phyloP scores from a whole-genome alignment of 2,113 vertebrate species.

The Scolopax mira region DNA sequence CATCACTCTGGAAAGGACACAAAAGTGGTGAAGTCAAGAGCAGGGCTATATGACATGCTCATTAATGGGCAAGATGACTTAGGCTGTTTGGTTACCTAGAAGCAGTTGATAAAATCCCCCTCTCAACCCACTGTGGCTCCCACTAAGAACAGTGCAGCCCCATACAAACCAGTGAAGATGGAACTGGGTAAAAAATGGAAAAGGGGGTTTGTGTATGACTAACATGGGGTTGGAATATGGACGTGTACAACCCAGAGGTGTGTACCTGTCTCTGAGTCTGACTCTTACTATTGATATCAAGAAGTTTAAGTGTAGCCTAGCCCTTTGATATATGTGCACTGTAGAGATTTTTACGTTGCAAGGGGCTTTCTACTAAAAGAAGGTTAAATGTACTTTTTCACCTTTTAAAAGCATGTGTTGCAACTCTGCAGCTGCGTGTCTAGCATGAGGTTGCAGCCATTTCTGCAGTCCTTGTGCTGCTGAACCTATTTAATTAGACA shows the following conservation, averaged over 20 bases:
- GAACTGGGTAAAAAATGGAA: neutral
- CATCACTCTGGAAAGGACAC: slow-evolving; percentile 42
- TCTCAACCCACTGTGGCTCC: neutral
- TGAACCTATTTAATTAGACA: slow-evolving; percentile 67
- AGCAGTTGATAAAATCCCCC: neutral
- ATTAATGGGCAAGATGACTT: slow-evolving; percentile 9
- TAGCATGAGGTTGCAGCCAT: slow-evolving; percentile 52
- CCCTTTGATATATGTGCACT: neutral
- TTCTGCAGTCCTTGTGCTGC: slow-evolving; percentile 40
- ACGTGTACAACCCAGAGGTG: neutral
- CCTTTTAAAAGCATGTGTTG: neutral
- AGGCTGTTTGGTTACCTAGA: neutral
- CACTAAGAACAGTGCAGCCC: neutral
- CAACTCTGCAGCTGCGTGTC: slow-evolving; percentile 41
- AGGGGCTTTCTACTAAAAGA: neutral
- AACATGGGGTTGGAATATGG: neutral
- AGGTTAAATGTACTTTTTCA: neutral
- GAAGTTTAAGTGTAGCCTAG: neutral
- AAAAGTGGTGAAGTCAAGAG: slow-evolving; percentile 29
- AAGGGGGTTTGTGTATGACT: neutral
- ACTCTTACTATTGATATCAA: neutral
- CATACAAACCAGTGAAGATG: neutral
- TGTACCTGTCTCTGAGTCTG: neutral
- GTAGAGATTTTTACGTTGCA: neutral
- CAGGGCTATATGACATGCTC: neutral